phyloP scores from a whole-genome alignment of 2,113 vertebrate genomes.

The Megatriorchis doriae region DNA sequence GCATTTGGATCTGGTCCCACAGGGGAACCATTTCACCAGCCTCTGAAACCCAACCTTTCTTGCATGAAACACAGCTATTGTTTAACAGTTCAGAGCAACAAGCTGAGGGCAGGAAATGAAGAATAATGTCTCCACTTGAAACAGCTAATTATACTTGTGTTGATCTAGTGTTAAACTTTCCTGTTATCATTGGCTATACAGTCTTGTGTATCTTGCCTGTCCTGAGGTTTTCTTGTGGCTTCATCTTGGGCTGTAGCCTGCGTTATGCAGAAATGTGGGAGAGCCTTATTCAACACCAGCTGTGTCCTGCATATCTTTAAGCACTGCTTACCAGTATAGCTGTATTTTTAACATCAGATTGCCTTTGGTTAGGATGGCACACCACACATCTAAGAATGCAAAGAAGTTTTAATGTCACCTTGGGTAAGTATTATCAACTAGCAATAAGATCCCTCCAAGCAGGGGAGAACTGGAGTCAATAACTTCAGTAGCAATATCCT shows the following conservation, averaged over 20 bases:
- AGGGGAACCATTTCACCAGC: background rate
- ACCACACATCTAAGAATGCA: background rate
- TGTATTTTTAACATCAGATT: background rate
- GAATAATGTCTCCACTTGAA: slow-evolving; percentile 50
- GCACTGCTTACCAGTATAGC: background rate
- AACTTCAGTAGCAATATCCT: background rate
- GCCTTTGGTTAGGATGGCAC: background rate
- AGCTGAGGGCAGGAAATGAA: slow-evolving; percentile 47
- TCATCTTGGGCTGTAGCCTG: background rate
- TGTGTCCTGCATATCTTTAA: background rate
- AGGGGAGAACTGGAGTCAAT: background rate
- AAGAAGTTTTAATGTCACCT: background rate
- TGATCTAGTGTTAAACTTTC: slow-evolving; percentile 43
- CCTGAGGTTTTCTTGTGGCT: slow-evolving; percentile 7
- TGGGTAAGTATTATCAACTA: background rate
- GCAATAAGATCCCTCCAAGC: background rate
- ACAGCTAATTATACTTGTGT: slow-evolving; percentile 38
- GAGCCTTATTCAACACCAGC: background rate
- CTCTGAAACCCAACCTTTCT: background rate
- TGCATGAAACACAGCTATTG: slow-evolving; percentile 44
- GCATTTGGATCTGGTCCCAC: background rate
- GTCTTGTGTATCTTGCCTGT: background rate
- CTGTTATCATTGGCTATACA: slow-evolving; percentile 40
- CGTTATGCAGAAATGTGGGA: background rate
- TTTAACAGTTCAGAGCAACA: slow-evolving; percentile 34